phyloP scores from a whole-genome alignment of 1,140 invertebrate genomes.

The Temnothorax curvispinosus region DNA sequence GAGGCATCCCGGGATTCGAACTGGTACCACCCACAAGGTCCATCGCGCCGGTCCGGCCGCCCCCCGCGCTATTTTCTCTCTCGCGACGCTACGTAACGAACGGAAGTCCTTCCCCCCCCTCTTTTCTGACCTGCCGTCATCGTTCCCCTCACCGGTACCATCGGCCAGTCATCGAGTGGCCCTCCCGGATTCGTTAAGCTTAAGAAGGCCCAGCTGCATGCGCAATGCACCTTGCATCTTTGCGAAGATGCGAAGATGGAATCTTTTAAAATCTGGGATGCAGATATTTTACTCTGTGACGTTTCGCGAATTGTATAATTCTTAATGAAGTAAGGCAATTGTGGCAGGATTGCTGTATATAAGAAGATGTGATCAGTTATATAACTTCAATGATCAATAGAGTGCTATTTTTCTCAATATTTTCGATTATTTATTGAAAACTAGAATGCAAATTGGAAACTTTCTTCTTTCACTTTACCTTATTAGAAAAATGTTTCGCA shows the following conservation, averaged over 20 bases:
- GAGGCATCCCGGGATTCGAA: conserved; percentile 82
- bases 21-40: conserved; percentile 85
- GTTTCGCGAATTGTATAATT: conserved; percentile 1
- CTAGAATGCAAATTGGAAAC: background rate
- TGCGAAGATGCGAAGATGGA: background rate
- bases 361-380: background rate
- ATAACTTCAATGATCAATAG: background rate
- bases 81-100: conserved; percentile 63
- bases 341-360: background rate
- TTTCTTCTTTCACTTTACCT: background rate
- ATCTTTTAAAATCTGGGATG: background rate
- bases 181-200: conserved; percentile 62
- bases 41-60: conserved; percentile 85
- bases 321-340: background rate
- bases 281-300: conserved; percentile 7
- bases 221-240: conserved; percentile 48
- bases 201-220: conserved; percentile 62
- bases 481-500: background rate
- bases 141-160: conserved; percentile 57
- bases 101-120: conserved; percentile 54
- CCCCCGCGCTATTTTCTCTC: conserved; percentile 81
- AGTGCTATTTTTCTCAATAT: background rate
- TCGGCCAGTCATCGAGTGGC: conserved; percentile 73
- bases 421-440: background rate
- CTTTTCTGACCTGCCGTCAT: conserved; percentile 62